phyloP scores from a whole-genome alignment of 1,140 invertebrate genomes.

The Trichonephila clavipes region DNA sequence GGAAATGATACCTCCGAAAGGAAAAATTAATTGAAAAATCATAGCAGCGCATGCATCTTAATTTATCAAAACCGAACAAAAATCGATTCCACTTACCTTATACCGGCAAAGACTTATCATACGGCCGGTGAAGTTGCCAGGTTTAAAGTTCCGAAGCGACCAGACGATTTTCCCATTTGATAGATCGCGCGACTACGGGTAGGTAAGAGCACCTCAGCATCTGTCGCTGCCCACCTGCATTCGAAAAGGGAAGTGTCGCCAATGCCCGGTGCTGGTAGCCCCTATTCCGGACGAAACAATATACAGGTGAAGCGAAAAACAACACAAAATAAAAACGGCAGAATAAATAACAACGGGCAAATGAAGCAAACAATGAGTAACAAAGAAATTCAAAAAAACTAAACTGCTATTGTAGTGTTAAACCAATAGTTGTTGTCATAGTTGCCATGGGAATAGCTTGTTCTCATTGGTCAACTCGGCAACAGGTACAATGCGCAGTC shows the following conservation, averaged over 20 bases:
- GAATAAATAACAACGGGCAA: constrained; percentile 71
- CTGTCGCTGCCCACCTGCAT: constrained; percentile 69
- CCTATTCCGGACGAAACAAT: constrained; percentile 71
- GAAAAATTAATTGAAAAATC: no score
- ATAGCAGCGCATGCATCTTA: background rate
- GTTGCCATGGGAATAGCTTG: constrained; percentile 69
- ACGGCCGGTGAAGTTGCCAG: constrained; percentile 46
- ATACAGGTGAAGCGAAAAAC: constrained; percentile 37
- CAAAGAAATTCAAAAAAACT: constrained; percentile 73
- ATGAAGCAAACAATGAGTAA: constrained; percentile 74
- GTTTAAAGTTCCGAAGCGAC: constrained; percentile 57
- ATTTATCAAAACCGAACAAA: constrained; percentile 17
- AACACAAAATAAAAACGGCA: constrained; percentile 38
- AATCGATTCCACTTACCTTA: constrained; percentile 4
- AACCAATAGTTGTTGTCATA: constrained; percentile 74
- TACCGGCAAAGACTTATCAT: constrained; percentile 13
- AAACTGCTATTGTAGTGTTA: constrained; percentile 60
- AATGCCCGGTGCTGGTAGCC: constrained; percentile 13
- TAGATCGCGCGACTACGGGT: constrained; percentile 36
- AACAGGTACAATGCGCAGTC: constrained; percentile 74
- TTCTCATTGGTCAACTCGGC: constrained; percentile 74
- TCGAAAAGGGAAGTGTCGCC: constrained; percentile 44
- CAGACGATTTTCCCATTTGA: constrained; percentile 33
- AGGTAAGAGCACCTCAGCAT: constrained; percentile 35
- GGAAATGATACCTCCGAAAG: no score